These are phyloP conservation scores for Nomada hirtipes DNA, from an alignment of 2,888 invertebrate species.

Conservation along the genomic window DNA sequence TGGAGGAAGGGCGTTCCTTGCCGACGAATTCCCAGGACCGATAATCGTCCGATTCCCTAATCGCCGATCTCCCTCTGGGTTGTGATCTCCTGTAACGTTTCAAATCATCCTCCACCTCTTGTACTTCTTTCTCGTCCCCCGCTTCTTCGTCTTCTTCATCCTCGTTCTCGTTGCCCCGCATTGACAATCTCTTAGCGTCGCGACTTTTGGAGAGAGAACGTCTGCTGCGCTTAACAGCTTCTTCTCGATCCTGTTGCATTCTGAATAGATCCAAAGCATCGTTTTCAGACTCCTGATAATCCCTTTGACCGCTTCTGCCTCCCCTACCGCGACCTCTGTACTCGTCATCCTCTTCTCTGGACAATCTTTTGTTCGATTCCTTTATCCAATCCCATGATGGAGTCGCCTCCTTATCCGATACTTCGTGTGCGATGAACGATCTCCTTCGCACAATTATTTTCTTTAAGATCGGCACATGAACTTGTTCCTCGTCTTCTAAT, in stretches of 20 bases:
- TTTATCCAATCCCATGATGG: slow-evolving; percentile 43
- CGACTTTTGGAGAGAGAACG: slow-evolving; percentile 67
- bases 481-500: slow-evolving; percentile 57
- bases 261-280: slow-evolving; percentile 47
- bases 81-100: slow-evolving; percentile 52
- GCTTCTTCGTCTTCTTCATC: slow-evolving; percentile 58
- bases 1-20: slow-evolving; percentile 71
- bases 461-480: slow-evolving; percentile 39
- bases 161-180: slow-evolving; percentile 52
- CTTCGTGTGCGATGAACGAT: slow-evolving; percentile 54
- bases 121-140: slow-evolving; percentile 43
- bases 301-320: slow-evolving; percentile 67
- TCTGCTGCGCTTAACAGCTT: slow-evolving; percentile 58
- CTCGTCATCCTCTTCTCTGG: slow-evolving; percentile 40
- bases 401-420: slow-evolving; percentile 34
- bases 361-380: slow-evolving; percentile 30
- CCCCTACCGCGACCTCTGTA: slow-evolving; percentile 58
- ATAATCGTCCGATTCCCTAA: slow-evolving; percentile 69
- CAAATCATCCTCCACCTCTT: slow-evolving; percentile 49
- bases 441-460: slow-evolving; percentile 36
- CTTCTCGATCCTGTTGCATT: slow-evolving; percentile 58
- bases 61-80: slow-evolving; percentile 65
- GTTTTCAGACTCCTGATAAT: slow-evolving; percentile 60
- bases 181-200: slow-evolving; percentile 45
- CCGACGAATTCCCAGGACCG: slow-evolving; percentile 72